Conservation (phyloP, 2,113 vertebrate species). For the Protomyctophum bolini region DNA sequence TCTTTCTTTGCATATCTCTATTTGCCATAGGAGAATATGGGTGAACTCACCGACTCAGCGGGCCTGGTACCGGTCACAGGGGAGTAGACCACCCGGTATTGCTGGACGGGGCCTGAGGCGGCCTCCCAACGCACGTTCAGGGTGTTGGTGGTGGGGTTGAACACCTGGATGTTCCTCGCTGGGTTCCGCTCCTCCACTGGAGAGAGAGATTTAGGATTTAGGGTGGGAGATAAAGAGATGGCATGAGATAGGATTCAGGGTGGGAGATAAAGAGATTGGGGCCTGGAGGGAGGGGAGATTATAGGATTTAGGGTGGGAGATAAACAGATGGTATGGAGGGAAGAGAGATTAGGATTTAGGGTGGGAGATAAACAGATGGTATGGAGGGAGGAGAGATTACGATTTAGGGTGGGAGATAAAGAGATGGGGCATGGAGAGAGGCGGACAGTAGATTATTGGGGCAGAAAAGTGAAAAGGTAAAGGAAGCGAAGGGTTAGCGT, state of each 20-base stretch:
- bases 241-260: not conserved
- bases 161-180: constrained; percentile 89
- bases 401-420: constrained; percentile 12
- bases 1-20: too few species aligned
- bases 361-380: constrained; percentile 3
- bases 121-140: constrained; percentile 94
- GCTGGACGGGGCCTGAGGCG: constrained; percentile 89
- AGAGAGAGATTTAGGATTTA: not conserved
- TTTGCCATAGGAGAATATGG: not conserved
- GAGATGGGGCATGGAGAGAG: not conserved
- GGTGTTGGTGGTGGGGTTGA: constrained; percentile 91
- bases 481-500: constrained; percentile 8
- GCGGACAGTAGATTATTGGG: not conserved
- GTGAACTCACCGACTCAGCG: constrained; percentile 89
- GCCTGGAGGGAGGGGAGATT: too few species aligned
- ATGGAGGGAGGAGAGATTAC: constrained; percentile 2
- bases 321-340: constrained; percentile 2
- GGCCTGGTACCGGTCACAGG: constrained; percentile 82
- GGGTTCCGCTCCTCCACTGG: constrained; percentile 88
- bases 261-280: too few species aligned
- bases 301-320: not conserved
- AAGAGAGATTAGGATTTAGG: constrained; percentile 1
- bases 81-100: constrained; percentile 89
- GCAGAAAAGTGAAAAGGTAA: constrained; percentile 13
- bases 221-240: too few species aligned